These are phyloP conservation scores for Clarias magur DNA, from an alignment of 2,113 vertebrate genomes.

Conservation along the genomic window DNA sequence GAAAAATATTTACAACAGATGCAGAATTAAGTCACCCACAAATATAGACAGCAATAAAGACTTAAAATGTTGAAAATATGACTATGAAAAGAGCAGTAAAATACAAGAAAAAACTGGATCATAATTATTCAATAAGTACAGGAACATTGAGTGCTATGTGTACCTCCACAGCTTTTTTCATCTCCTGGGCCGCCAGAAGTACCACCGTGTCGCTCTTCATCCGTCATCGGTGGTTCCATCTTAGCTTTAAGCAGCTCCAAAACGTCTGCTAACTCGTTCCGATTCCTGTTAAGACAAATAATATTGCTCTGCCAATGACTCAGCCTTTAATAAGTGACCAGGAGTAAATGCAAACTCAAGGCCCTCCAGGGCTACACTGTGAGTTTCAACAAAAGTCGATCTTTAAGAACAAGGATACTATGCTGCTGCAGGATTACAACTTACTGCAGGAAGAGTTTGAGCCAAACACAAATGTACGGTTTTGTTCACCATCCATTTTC, in stretches of 20 bases:
- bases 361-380: neutral
- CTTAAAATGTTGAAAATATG: neutral
- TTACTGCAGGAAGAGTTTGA: too few relatives aligned
- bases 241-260: slow-evolving; percentile 91
- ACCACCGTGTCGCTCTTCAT: slow-evolving; percentile 67
- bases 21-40: neutral
- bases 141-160: neutral
- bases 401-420: neutral
- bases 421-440: neutral
- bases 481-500: neutral
- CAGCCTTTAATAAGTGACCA: neutral
- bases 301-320: neutral
- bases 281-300: slow-evolving; percentile 72
- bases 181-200: slow-evolving; percentile 76
- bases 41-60: neutral
- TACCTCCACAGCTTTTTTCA: slow-evolving; percentile 63
- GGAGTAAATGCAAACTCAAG: neutral
- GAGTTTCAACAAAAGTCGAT: neutral
- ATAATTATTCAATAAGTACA: slow-evolving; percentile 9
- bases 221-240: slow-evolving; percentile 81
- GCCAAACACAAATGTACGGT: neutral
- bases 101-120: neutral
- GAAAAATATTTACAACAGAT: neutral
- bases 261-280: slow-evolving; percentile 91
- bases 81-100: too few relatives aligned